Base-by-base conservation (phyloP, 2,113 vertebrate species). In the Platysternon megacephalum region DNA sequence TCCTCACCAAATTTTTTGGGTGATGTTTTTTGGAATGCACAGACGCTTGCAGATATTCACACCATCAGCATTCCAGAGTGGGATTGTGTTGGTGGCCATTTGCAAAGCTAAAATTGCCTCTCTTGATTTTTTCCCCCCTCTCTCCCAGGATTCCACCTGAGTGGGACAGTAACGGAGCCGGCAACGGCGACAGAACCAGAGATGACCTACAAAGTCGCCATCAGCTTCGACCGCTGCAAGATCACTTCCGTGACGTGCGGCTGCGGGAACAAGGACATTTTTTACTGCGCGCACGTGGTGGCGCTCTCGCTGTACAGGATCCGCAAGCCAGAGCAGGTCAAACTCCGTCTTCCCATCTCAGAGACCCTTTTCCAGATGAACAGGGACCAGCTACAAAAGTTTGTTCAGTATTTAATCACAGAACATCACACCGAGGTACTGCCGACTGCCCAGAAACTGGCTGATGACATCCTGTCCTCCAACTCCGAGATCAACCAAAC, bases 361-460 rank as follows among this genome's bases (percentile, higher is more conserved):
- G 99, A 99, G 98, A 99, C 99, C 85, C 98, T 99, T 98, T 99
- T 99, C 98, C 99, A 99, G 98, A 99, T 99, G 99, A 99, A 99
- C 98, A 98, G 99, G 94, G 99, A 99, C 98, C 99, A 99, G 98
- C 99, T 99, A 95, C 99, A 99, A 98, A 99, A 99, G 98, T 99
- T 99, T 98, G 99, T 99, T 94, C 99, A 99, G 97, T 99, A 99
- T 98, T 98, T 99, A 97, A 99, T 99, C 98, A 99, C 99, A 0
- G 99, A 99, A 46, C 99, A 99, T 95, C 99, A 99, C 98, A 99
- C 99, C 0, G 99, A 99, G 98, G 99, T 99, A 96, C 99, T 99
- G 97, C 99, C 99, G 93, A 99, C 99, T 0, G 99, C 99, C 87
- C 99, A 99, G 98, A 99, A 99, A 93, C 98, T 99, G 98, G 99